Base-by-base conservation (phyloP, 2,113 vertebrate genomes). In the Zosterops hypoxanthus region DNA sequence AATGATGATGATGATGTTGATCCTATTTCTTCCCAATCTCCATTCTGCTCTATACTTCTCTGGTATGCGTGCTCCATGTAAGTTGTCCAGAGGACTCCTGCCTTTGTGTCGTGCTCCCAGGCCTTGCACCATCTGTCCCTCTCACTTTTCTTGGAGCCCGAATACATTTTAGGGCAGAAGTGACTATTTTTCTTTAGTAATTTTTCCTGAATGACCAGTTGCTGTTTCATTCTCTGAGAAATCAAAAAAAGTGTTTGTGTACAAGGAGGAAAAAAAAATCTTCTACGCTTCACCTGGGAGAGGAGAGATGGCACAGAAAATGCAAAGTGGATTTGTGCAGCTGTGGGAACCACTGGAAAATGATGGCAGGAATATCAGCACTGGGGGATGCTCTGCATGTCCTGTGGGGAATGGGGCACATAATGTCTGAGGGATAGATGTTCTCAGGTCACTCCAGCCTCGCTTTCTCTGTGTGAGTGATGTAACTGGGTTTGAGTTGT, bases 331-430 rank as follows among this genome's bases (percentile, higher is more conserved):
- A 6, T 60, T 4, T 22, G 12, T 46, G 29, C 29, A 82, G 23
- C 41, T 12, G 5, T 46, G 41, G 57, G 53, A 79, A 55, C n/a
- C 12, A 29, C 24, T 6, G 1, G 31, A 71, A 73, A 46, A 36
- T 0, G 0, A 41, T 68, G 42, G 12, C 39, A 61, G 25, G 34
- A 39, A 34, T 91, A 63, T 49, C 81, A 61, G 89, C 1, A 0
- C 29, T 39, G 49, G 25, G 31, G 33, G 4, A 57, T 69, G 49
- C 49, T 65, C 14, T 41, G 33, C 3, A 0, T 79, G 42, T 55
- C 33, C 12, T 59, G 34, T n/a, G 28, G 46, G 52, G 69, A 53
- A 14, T 71, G 71, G 49, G 50, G 42, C 49, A 82, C 44, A 42
- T 3, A 0, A 7, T 47, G 47, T 60, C 53, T 72, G 52, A 72